A percentile compares a stretch with the other conserved stretches of the same genome.
Conservation (phyloP, 2,113 vertebrate species). For the Pantherophis guttatus region DNA sequence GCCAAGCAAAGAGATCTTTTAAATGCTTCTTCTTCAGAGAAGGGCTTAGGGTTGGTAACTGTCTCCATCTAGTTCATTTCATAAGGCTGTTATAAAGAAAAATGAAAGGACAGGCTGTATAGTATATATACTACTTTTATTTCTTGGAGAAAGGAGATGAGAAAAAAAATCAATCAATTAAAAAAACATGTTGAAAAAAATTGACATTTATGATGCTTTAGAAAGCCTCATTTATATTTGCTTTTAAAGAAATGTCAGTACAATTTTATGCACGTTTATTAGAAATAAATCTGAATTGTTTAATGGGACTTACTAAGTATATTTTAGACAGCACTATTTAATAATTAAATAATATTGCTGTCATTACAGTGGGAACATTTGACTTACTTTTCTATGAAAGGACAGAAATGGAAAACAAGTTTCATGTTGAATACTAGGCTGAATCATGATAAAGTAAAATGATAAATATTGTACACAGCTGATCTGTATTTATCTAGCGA, state of each 20-base stretch:
- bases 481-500: background rate
- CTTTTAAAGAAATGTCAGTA: background rate
- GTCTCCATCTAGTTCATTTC: background rate
- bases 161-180: background rate
- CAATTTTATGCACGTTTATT: background rate
- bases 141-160: background rate
- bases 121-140: background rate
- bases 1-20: background rate
- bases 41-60: background rate
- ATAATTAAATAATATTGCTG: background rate
- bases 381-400: background rate
- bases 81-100: background rate
- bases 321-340: background rate
- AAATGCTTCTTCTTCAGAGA: background rate
- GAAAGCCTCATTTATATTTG: background rate
- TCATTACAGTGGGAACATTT: background rate
- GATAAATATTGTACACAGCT: background rate
- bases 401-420: background rate
- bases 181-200: background rate
- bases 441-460: background rate
- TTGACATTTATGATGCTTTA: background rate
- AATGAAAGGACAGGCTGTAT: background rate
- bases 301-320: background rate
- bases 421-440: background rate
- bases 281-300: background rate